Conservation (phyloP, 2,888 invertebrate genomes). For the Polyploca ridens region DNA sequence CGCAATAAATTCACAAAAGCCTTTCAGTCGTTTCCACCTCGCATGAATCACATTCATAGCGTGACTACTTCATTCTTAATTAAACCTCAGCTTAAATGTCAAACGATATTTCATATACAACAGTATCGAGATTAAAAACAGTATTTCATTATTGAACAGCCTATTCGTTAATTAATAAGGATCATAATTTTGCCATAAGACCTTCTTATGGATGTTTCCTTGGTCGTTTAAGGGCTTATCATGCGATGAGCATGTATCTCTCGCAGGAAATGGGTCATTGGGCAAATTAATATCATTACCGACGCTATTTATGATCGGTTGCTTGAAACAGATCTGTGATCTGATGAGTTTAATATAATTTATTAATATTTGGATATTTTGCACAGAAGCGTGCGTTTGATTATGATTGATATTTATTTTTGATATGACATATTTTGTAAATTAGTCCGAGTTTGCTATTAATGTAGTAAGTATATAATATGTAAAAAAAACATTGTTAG, state of each 20-base stretch:
- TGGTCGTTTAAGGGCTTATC: slow-evolving; percentile 13
- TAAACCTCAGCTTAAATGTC: slow-evolving; percentile 45
- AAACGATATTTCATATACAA: slow-evolving; percentile 47
- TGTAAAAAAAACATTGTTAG: too few species aligned
- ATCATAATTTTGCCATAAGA: slow-evolving; percentile 14
- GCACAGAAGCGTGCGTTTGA: not conserved
- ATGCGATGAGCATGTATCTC: slow-evolving; percentile 9
- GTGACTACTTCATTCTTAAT: slow-evolving; percentile 50
- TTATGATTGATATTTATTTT: too few species aligned
- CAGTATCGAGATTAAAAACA: slow-evolving; percentile 21
- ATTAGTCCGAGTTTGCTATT: too few species aligned
- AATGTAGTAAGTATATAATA: too few species aligned
- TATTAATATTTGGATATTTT: not conserved
- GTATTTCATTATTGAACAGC: slow-evolving; percentile 12
- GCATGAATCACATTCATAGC: slow-evolving; percentile 23
- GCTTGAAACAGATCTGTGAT: not conserved
- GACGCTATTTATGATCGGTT: not conserved
- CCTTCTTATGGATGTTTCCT: slow-evolving; percentile 15
- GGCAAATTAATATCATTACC: slow-evolving; percentile 4
- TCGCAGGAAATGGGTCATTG: not conserved
- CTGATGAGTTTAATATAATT: not conserved
- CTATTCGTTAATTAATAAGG: slow-evolving; percentile 14
- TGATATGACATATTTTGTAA: too few species aligned
- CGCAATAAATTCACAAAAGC: not conserved
- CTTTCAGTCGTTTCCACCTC: slow-evolving; percentile 9